These are phyloP conservation scores for Danionella dracula DNA, from an alignment of 2,797 vertebrate genomes.

Conservation along the genomic window DNA sequence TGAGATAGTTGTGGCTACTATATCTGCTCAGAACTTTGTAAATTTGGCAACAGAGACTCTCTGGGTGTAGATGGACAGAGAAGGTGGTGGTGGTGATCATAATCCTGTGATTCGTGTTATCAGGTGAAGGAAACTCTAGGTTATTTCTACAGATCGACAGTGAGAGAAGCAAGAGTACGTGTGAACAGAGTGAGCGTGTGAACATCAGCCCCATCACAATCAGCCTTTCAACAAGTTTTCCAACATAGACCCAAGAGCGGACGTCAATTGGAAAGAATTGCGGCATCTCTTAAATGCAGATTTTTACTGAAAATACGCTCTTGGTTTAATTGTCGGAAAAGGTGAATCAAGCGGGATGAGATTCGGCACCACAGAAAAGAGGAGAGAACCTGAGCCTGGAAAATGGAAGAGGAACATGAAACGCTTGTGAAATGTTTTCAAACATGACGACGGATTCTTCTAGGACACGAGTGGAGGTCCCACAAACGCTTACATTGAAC, in stretches of 20 bases:
- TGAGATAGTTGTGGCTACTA: too few relatives aligned
- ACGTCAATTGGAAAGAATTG: too few relatives aligned
- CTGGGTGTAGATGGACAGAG: constrained; percentile 32
- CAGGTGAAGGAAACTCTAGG: not conserved
- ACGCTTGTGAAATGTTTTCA: constrained; percentile 12
- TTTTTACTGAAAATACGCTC: constrained; percentile 14
- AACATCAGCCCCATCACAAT: constrained; percentile 15
- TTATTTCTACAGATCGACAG: not conserved
- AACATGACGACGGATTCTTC: too few relatives aligned
- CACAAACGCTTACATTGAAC: too few relatives aligned
- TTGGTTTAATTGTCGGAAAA: constrained; percentile 42
- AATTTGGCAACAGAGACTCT: constrained; percentile 1
- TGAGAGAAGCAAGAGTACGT: not conserved
- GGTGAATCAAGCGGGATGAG: constrained; percentile 24
- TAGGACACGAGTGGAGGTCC: too few relatives aligned
- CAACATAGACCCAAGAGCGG: not conserved
- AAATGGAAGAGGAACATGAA: constrained; percentile 45
- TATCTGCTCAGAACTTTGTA: too few relatives aligned
- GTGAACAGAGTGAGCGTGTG: constrained; percentile 7
- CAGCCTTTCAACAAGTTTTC: not conserved
- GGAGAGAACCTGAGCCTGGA: constrained; percentile 66
- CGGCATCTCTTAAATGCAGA: too few relatives aligned
- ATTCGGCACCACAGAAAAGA: constrained; percentile 20
- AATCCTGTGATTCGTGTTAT: constrained; percentile 10
- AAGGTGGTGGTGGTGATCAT: constrained; percentile 32